Base-by-base conservation (phyloP, 2,888 invertebrate genomes). In the Cephus spinipes region DNA sequence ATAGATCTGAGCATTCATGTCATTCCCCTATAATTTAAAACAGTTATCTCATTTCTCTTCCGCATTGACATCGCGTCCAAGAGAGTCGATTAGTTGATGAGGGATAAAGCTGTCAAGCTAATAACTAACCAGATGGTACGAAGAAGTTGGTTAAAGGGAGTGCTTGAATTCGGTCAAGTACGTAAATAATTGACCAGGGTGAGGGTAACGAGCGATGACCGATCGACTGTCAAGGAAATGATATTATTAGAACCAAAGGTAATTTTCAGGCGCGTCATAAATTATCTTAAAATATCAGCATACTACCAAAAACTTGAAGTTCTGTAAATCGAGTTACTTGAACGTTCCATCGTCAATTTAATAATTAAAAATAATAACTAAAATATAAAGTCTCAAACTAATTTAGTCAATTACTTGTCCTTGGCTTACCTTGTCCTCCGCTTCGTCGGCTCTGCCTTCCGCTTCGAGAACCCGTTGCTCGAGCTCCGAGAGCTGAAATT, bases 381-480 rank as follows among this genome's bases (percentile, higher is more conserved):
- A 55, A 55, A 23, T 6, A 9, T 55, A 55, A 23, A 55, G 40
- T 23, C 23, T 55, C 40, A 55, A 55, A 9, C 40, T 55, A 55
- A 55, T 55, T 55, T 55, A 55, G 23, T 6, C 23, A 23, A 55
- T 55, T 15, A 15, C 15, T 40, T 55, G 23, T 55, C 40, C 23
- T 23, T 9, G 23, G 23, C 92, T 94, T 94, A 98, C 98, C 96
- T 98, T 98, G 93, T 97, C 97, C 93, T 98, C 97, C 82, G 98
- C 98, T 92, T 97, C 97, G 91, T 97, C 97, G 76, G 98, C 98
- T 88, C 98, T 94, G 87, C 96, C 95, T 93, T 98, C 98, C 87
- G 98, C 98, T 92, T 98, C 97, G 92, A 97, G 94, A 91, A 97
- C 97, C 89, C 97, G 95, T 91, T 97, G 97, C 93, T 98, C 98